Evolutionary conservation across 2,888 invertebrate genomes (phyloP).

Genomic region (Lissocephala sabroskyi): DNA sequence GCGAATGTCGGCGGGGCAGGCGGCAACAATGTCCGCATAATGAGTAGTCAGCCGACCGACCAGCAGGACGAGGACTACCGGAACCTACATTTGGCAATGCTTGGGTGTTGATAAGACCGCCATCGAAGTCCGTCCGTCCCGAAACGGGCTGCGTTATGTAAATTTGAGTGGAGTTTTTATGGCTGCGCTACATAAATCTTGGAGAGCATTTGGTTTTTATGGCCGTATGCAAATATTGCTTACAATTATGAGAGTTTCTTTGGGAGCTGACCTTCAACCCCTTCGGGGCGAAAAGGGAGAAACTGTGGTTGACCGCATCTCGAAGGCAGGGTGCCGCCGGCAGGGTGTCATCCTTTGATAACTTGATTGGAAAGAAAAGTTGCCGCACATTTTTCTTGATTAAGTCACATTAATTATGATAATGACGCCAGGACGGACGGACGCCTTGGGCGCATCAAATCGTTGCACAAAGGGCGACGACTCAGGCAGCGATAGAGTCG

Average conservation of each 20-base stretch:
- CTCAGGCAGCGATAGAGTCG: neutral
- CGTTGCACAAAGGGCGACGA: neutral
- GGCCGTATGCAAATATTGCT: slow-evolving; percentile 52
- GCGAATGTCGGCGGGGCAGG: slow-evolving; percentile 48
- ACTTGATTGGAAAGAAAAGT: slow-evolving; percentile 51
- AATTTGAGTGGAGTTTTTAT: too few relatives aligned
- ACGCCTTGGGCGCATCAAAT: neutral
- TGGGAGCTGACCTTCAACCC: slow-evolving; percentile 60
- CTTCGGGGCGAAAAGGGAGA: too few relatives aligned
- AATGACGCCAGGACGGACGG: slow-evolving; percentile 50
- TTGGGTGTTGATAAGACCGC: neutral
- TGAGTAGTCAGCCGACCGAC: slow-evolving; percentile 24
- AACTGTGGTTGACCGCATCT: slow-evolving; percentile 68
- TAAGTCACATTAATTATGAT: slow-evolving; percentile 69
- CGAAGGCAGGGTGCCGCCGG: slow-evolving; percentile 10
- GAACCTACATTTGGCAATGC: neutral
- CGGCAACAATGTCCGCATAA: slow-evolving; percentile 63
- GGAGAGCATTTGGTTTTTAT: slow-evolving; percentile 41
- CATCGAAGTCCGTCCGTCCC: neutral
- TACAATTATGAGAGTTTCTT: slow-evolving; percentile 12
- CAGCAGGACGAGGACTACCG: neutral
- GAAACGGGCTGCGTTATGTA: too few relatives aligned
- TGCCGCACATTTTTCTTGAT: slow-evolving; percentile 63
- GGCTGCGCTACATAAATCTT: slow-evolving; percentile 54
- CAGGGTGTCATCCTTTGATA: slow-evolving; percentile 28